These are phyloP conservation scores for Orthonychiurus folsomi DNA, from an alignment of 2,888 invertebrate species.

Conservation along the genomic window DNA sequence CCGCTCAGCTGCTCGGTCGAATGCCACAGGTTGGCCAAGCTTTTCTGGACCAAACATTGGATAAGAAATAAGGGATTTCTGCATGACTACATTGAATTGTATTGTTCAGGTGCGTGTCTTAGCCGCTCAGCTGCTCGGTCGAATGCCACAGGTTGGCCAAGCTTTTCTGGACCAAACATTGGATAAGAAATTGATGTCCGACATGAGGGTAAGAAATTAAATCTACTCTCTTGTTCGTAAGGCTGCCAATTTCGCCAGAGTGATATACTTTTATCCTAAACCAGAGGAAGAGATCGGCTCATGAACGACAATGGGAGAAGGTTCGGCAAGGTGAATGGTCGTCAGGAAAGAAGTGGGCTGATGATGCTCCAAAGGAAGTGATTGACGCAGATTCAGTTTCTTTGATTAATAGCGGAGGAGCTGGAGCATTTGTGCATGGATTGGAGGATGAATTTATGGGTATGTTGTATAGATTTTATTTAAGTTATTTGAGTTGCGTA, in stretches of 20 bases:
- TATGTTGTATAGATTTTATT: slow-evolving; percentile 40
- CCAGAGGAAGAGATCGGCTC: slow-evolving; percentile 69
- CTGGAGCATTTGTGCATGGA: slow-evolving; percentile 96
- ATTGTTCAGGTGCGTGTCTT: slow-evolving; percentile 62
- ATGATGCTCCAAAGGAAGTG: slow-evolving; percentile 68
- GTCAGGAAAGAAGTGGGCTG: slow-evolving; percentile 78
- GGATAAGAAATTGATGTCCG: slow-evolving; percentile 95
- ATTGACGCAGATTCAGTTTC: slow-evolving; percentile 65
- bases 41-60: slow-evolving; percentile 89
- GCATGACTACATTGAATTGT: not conserved
- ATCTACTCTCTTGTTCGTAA: slow-evolving; percentile 6
- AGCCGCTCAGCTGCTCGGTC: slow-evolving; percentile 74
- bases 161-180: slow-evolving; percentile 89
- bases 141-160: slow-evolving; percentile 73
- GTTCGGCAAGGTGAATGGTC: slow-evolving; percentile 84
- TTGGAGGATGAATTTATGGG: slow-evolving; percentile 93
- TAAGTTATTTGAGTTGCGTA: slow-evolving; percentile 13
- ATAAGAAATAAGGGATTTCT: slow-evolving; percentile 45
- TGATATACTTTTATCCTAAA: no score
- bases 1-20: slow-evolving; percentile 70
- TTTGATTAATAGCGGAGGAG: slow-evolving; percentile 85
- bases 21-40: slow-evolving; percentile 78
- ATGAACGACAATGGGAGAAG: slow-evolving; percentile 74
- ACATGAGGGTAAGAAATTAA: slow-evolving; percentile 63
- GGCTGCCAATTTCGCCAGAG: slow-evolving; percentile 3